Evolutionary conservation across 2,888 invertebrate genomes (phyloP), one percentile per base, ranked within the genome.

Genomic region (Vesta saturnalis): DNA sequence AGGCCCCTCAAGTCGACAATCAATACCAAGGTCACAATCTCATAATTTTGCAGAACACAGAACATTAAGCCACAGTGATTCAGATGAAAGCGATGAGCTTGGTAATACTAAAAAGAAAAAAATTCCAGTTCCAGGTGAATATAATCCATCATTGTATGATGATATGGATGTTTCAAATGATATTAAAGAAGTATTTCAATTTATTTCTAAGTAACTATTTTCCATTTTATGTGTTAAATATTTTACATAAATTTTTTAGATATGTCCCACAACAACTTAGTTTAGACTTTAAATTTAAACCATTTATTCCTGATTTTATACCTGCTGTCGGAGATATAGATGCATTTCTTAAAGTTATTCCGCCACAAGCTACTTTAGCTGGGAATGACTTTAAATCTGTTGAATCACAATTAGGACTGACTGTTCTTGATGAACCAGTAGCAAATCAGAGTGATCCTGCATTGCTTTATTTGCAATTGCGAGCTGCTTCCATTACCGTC

Each of bases 241-340:
- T 22, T 49, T 47, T 62, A 54, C 56, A 15, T 43, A 55, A 16
- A 39, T 47, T 60, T 75, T 79, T 6, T 79, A 96, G 96, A 79
- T 98, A 97, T 82, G 94, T 95, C 0, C 97, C 98, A 0, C 96
- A 97, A 84, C 92, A 91, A 77, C 92, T 96, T 62, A 95, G 96
- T 75, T 88, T 97, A 49, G 95, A 95, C 60, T 93, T 94, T 82
- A 94, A 94, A 79, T 87, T 99, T 79, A 92, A 94, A 78, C 97
- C 98, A 0, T 99, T 99, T 82, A 91, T 98, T 62, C 97, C 98
- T 0, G 99, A 99, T 79, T 99, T 92, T 85, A 94, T 99, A 76
- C 99, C 99, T 6, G 96, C 97, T 0, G 97, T 99, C 55, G 99
- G 99, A 0, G 99, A 99, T 83, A 97, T 98, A 74, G 99, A 99